phyloP scores from a whole-genome alignment of 2,113 vertebrate genomes.

The Forbesichthys papilliferus region DNA sequence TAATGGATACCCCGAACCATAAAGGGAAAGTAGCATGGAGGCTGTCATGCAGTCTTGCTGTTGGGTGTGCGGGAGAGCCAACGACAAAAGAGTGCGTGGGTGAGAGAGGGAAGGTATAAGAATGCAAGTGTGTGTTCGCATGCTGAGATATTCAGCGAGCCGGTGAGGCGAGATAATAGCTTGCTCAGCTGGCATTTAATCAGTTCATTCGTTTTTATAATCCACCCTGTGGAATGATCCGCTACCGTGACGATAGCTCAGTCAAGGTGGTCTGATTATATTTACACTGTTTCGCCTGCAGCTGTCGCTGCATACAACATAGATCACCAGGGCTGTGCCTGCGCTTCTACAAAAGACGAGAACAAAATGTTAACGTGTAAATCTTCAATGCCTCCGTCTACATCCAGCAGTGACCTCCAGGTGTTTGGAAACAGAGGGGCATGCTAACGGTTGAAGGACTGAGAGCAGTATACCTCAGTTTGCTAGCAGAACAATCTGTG shows the following conservation, averaged over 20 bases:
- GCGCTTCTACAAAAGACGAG: background rate
- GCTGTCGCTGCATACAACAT: slow-evolving; percentile 13
- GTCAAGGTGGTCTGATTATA: slow-evolving; percentile 29
- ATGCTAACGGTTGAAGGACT: background rate
- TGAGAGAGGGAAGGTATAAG: background rate
- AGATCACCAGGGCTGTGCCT: background rate
- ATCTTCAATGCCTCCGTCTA: slow-evolving; percentile 7
- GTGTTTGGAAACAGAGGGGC: slow-evolving; percentile 21
- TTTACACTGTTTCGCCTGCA: slow-evolving; percentile 11
- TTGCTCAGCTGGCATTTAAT: slow-evolving; percentile 15
- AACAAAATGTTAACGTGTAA: background rate
- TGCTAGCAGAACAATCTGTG: slow-evolving; percentile 39
- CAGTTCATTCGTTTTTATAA: slow-evolving; percentile 25
- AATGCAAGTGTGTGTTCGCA: slow-evolving; percentile 19
- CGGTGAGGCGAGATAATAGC: slow-evolving; percentile 15
- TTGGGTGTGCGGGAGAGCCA: slow-evolving; percentile 2
- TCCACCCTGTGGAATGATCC: slow-evolving; percentile 4
- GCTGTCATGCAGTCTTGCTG: slow-evolving; percentile 1
- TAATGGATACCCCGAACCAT: slow-evolving; percentile 5
- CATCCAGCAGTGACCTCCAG: slow-evolving; percentile 16
- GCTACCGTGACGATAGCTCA: slow-evolving; percentile 7
- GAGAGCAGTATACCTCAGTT: slow-evolving; percentile 28
- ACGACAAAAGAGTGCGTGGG: background rate
- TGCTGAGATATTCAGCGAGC: slow-evolving; percentile 22
- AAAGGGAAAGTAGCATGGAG: slow-evolving; percentile 2